Base-by-base conservation (phyloP, 2,113 vertebrate genomes). In the Hoplias malabaricus region DNA sequence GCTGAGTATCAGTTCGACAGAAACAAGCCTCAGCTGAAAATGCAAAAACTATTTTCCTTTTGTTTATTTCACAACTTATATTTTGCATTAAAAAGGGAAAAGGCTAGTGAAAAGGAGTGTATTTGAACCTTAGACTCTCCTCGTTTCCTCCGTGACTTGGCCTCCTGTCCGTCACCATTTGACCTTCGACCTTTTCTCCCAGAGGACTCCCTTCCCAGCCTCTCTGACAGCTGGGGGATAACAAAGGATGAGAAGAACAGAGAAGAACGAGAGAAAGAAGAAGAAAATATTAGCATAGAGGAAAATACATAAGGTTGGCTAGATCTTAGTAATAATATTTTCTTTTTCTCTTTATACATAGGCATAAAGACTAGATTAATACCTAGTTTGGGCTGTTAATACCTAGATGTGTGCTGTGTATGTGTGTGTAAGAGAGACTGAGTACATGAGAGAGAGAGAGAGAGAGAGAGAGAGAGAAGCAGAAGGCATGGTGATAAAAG, bases 121-220 rank as follows among this genome's bases (percentile, higher is more conserved):
- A 67, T 59, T 57, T 80, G 68, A 83, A 94, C 93, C 93, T 93
- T 93, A 29, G 90, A 85, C 2, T 95, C 89, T 27, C 92, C 93
- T n/a, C 94, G 94, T 91, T 95, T 98, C 92, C 93, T 93, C 89
- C 95, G 95, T 81, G 95, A 92, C 92, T 97, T 98, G 87, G 91
- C 93, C 94, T 96, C 96, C 91, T 96, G 96, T 95, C 96, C 94
- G 85, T 98, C 96, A 90, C 94, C 89, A 84, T 97, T 98, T 92
- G 96, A 95, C 94, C 96, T 95, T 85, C 95, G 97, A 84, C 92
- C 93, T 95, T 96, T 97, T 87, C 94, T 96, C 92, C 93, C 94
- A 80, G 90, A 88, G 87, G 92, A 94, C 84, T 95, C 94, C 90
- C 93, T 94, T 86, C 87, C 90, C 82, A 91, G 86, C 87, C 91